phyloP scores from a whole-genome alignment of 2,888 invertebrate genomes.

The Caenorhabditis imperialis region DNA sequence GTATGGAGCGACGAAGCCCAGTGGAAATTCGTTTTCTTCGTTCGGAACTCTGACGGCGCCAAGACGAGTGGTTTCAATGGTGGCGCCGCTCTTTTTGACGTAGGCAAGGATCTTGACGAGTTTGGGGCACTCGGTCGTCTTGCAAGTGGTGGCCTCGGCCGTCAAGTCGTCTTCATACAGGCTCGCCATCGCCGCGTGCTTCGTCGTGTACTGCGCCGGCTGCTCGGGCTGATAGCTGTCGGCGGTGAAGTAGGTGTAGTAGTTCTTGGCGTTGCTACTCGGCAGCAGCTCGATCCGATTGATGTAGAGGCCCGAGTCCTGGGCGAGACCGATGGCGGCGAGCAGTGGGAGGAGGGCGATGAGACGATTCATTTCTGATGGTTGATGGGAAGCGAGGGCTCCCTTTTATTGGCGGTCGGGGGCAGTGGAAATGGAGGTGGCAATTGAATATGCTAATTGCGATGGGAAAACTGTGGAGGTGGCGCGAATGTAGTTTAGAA shows the following conservation, averaged over 20 bases:
- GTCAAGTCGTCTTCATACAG: slow-evolving; percentile 33
- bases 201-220: slow-evolving; percentile 8
- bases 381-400: neutral
- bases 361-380: slow-evolving; percentile 34
- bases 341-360: slow-evolving; percentile 7
- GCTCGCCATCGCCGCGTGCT: slow-evolving; percentile 13
- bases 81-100: neutral
- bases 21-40: neutral
- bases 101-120: slow-evolving; percentile 11
- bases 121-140: slow-evolving; percentile 14
- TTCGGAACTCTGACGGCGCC: neutral
- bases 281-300: slow-evolving; percentile 18
- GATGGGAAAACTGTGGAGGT: no score
- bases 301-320: slow-evolving; percentile 21
- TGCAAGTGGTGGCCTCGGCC: slow-evolving; percentile 1
- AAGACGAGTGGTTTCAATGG: slow-evolving; percentile 1
- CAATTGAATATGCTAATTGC: no score
- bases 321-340: slow-evolving; percentile 12
- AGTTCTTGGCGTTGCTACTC: neutral
- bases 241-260: slow-evolving; percentile 30
- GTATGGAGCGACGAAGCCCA: slow-evolving; percentile 35
- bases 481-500: no score
- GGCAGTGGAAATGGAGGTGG: slow-evolving; percentile 11
- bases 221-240: slow-evolving; percentile 16
- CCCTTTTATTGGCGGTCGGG: slow-evolving; percentile 1